Conservation (phyloP, 2,797 vertebrate genomes). For the Alectoris magna region DNA sequence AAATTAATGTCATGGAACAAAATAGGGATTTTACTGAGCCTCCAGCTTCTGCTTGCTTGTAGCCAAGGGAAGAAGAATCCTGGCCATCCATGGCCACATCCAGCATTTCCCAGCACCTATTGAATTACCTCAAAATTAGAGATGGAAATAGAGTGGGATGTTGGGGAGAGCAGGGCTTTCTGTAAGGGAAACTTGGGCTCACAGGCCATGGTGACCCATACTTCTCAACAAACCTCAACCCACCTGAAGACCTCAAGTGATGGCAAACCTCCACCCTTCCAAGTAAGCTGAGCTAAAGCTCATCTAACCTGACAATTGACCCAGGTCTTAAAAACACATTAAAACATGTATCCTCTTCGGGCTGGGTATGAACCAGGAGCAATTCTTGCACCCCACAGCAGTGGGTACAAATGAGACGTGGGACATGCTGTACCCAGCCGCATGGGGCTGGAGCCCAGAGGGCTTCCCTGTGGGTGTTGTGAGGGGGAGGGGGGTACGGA, state of each 20-base stretch:
- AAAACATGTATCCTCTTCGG: not conserved
- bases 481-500: not conserved
- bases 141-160: not conserved
- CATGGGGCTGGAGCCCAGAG: not conserved
- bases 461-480: not conserved
- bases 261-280: not conserved
- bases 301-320: not conserved
- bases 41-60: not conserved
- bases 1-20: slow-evolving; percentile 80
- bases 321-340: not conserved
- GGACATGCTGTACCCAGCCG: not conserved
- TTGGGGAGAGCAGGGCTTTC: not conserved
- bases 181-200: not conserved
- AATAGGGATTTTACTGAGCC: not conserved
- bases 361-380: not conserved
- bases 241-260: accelerated
- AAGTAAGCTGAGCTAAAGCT: not conserved
- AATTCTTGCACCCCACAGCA: accelerated
- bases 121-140: not conserved
- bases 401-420: accelerated
- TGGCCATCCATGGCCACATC: not conserved
- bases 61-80: not conserved
- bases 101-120: not conserved
- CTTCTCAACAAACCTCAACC: not conserved
- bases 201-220: not conserved